These are phyloP conservation scores for Prietella phreatophila DNA, from an alignment of 2,113 vertebrate species.

Conservation along the genomic window DNA sequence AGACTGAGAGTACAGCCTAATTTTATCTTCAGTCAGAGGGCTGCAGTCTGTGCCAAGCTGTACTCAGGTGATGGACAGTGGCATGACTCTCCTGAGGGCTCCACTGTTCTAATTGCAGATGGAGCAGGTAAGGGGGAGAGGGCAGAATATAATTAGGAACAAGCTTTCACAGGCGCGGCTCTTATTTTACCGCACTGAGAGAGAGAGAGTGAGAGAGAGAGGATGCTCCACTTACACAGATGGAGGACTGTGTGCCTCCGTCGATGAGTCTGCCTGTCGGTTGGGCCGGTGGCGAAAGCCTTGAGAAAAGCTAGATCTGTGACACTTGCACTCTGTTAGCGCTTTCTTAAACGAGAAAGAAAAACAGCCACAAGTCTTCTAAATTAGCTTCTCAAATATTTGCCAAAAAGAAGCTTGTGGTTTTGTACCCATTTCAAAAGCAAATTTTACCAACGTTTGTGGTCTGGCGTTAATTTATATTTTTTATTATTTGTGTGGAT, in stretches of 20 bases:
- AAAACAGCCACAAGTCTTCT: slow-evolving; percentile 51
- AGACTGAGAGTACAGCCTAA: slow-evolving; percentile 46
- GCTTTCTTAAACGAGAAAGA: slow-evolving; percentile 49
- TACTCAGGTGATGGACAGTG: slow-evolving; percentile 44
- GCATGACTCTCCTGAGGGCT: slow-evolving; percentile 45
- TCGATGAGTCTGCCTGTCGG: slow-evolving; percentile 40
- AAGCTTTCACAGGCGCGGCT: slow-evolving; percentile 43
- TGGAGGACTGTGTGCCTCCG: slow-evolving; percentile 40
- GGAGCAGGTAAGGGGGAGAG: slow-evolving; percentile 49
- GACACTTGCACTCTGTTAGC: slow-evolving; percentile 50
- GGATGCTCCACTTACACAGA: slow-evolving; percentile 56
- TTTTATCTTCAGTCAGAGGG: slow-evolving; percentile 34
- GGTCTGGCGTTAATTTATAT: slow-evolving; percentile 54
- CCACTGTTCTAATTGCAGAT: slow-evolving; percentile 53
- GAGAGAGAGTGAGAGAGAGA: slow-evolving; percentile 43
- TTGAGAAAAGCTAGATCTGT: slow-evolving; percentile 50
- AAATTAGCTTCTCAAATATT: slow-evolving; percentile 61
- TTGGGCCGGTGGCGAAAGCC: slow-evolving; percentile 41
- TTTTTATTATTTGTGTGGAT: slow-evolving; percentile 56
- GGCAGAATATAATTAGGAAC: slow-evolving; percentile 47
- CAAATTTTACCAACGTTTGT: slow-evolving; percentile 51
- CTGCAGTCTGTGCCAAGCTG: slow-evolving; percentile 39
- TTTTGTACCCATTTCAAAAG: slow-evolving; percentile 57
- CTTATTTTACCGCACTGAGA: slow-evolving; percentile 41
- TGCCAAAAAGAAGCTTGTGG: slow-evolving; percentile 53